Conservation (phyloP, 2,113 vertebrate species). For the Clarias macrocephalus region DNA sequence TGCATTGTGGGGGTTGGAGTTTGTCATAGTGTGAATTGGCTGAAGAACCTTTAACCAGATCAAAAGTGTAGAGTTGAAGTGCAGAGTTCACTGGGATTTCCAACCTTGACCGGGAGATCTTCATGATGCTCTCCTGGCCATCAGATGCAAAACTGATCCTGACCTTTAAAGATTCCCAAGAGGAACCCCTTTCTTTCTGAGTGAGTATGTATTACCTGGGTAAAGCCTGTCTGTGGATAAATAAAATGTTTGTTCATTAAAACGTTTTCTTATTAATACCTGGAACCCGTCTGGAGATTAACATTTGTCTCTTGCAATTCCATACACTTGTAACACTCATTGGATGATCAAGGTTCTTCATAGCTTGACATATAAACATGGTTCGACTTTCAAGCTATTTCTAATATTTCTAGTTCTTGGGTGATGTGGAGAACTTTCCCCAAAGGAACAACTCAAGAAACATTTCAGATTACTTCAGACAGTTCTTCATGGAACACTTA, state of each 20-base stretch:
- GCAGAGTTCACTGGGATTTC: neutral
- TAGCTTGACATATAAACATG: neutral
- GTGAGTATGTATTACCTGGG: neutral
- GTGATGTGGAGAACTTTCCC: neutral
- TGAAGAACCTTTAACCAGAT: neutral
- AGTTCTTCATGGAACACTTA: neutral
- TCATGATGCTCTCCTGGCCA: too few species aligned
- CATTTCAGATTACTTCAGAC: neutral
- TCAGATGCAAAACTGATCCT: neutral
- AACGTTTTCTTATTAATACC: neutral
- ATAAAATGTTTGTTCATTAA: neutral
- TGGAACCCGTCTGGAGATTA: neutral
- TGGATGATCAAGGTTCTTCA: neutral
- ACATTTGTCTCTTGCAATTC: neutral
- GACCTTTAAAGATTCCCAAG: neutral
- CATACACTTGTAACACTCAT: neutral
- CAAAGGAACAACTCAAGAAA: neutral
- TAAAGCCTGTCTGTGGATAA: neutral
- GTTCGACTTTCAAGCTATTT: neutral
- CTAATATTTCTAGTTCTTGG: neutral
- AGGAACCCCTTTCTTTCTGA: neutral
- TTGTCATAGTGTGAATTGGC: too few species aligned
- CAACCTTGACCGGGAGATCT: neutral
- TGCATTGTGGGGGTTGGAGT: too few species aligned
- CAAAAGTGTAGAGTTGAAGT: neutral